phyloP scores from a whole-genome alignment of 2,113 vertebrate genomes.

The Microtus montanus region DNA sequence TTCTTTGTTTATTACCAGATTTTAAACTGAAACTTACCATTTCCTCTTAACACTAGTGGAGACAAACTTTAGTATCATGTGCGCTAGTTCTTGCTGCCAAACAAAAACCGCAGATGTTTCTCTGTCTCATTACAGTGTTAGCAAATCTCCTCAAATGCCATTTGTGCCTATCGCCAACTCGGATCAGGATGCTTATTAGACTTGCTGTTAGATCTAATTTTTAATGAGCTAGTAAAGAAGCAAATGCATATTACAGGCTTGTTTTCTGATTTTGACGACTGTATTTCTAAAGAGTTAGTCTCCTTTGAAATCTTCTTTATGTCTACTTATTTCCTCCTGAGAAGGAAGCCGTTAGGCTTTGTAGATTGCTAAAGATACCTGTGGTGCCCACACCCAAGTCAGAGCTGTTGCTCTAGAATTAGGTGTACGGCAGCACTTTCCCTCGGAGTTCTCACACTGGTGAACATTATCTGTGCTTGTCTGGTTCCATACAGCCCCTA shows the following conservation, averaged over 20 bases:
- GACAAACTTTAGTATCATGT: not conserved
- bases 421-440: not conserved
- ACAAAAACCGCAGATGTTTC: constrained; percentile 43
- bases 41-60: not conserved
- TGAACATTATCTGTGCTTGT: not conserved
- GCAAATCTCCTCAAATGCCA: not conserved
- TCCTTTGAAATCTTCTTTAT: not conserved
- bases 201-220: not conserved
- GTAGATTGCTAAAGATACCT: not conserved
- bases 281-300: not conserved
- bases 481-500: not conserved
- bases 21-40: not conserved
- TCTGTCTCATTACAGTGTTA: not conserved
- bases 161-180: not conserved
- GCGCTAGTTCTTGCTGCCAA: not conserved
- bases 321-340: not conserved
- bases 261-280: not conserved
- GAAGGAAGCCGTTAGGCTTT: not conserved
- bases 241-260: not conserved
- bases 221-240: constrained; percentile 2
- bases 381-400: not conserved
- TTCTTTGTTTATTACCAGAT: not conserved
- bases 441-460: not conserved
- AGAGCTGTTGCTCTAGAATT: not conserved
- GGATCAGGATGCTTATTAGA: not conserved